A percentile compares a stretch with the other conserved stretches of the same genome.
These are phyloP conservation scores for Oscarella lobularis DNA, from an alignment of 37 sponge, comb jelly and placozoan species.

Conservation along the genomic window DNA sequence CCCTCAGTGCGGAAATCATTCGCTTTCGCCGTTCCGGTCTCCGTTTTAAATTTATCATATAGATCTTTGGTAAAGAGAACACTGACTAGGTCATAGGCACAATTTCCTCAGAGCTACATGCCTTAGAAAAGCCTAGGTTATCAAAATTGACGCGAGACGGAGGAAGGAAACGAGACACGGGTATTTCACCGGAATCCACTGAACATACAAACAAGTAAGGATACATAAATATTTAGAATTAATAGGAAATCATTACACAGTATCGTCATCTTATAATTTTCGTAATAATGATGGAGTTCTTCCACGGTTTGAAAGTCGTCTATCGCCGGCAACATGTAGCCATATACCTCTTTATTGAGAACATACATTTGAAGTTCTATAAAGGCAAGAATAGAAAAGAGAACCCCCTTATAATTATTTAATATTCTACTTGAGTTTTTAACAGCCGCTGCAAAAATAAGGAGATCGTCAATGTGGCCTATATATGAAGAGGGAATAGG, in stretches of 20 bases:
- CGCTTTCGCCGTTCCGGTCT: conserved; percentile 62
- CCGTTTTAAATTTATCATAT: conserved; percentile 72
- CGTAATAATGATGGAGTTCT: background rate
- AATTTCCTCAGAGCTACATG: no score
- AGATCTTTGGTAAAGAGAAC: conserved; percentile 33
- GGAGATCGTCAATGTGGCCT: conserved; percentile 64
- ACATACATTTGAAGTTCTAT: conserved; percentile 1
- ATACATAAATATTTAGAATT: background rate
- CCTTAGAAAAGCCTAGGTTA: conserved; percentile 43
- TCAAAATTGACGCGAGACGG: conserved; percentile 7
- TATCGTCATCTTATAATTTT: background rate
- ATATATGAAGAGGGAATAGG: conserved; percentile 40
- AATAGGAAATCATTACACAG: background rate
- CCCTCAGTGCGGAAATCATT: conserved; percentile 63
- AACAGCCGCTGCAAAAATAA: conserved; percentile 62
- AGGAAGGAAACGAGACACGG: conserved; percentile 20
- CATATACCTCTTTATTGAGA: background rate
- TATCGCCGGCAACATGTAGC: background rate
- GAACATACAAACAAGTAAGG: background rate
- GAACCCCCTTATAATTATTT: no score
- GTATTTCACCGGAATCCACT: conserved; percentile 12
- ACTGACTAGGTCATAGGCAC: no score
- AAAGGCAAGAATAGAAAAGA: no score
- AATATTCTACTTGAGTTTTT: background rate
- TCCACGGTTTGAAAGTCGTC: background rate